Evolutionary conservation across 2,888 invertebrate species (phyloP).

Genomic region (Agonopterix arenella): DNA sequence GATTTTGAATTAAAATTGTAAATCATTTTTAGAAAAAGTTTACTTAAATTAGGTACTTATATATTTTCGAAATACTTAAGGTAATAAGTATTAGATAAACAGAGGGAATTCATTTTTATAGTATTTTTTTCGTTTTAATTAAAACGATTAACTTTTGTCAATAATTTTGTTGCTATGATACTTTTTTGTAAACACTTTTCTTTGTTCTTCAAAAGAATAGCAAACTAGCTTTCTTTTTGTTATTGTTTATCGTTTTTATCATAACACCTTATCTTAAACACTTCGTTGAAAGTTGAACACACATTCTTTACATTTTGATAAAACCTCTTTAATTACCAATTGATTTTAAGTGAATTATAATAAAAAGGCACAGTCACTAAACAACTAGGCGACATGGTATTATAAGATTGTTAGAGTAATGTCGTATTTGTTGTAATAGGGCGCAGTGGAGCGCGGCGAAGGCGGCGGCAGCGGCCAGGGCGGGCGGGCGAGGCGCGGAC

Average conservation of each 20-base stretch:
- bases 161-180: conserved; percentile 56
- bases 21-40: no score
- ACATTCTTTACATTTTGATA: neutral
- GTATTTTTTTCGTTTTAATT: conserved; percentile 1
- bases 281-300: neutral
- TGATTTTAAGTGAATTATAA: neutral
- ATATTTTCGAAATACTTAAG: no score
- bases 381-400: conserved; percentile 22
- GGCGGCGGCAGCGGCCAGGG: conserved; percentile 23
- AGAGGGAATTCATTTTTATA: no score
- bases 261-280: no score
- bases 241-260: no score
- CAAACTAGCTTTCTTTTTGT: no score
- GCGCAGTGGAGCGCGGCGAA: conserved; percentile 27
- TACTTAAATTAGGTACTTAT: no score
- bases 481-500: conserved; percentile 50
- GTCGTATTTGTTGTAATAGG: conserved; percentile 27
- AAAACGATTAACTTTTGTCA: conserved; percentile 19
- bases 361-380: conserved; percentile 45
- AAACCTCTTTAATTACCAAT: no score
- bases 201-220: conserved; percentile 30
- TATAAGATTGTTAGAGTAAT: conserved; percentile 23
- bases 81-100: no score
- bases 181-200: conserved; percentile 63
- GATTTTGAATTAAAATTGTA: no score